Base-by-base conservation (phyloP, 2,113 vertebrate genomes). In the Pheucticus melanocephalus region DNA sequence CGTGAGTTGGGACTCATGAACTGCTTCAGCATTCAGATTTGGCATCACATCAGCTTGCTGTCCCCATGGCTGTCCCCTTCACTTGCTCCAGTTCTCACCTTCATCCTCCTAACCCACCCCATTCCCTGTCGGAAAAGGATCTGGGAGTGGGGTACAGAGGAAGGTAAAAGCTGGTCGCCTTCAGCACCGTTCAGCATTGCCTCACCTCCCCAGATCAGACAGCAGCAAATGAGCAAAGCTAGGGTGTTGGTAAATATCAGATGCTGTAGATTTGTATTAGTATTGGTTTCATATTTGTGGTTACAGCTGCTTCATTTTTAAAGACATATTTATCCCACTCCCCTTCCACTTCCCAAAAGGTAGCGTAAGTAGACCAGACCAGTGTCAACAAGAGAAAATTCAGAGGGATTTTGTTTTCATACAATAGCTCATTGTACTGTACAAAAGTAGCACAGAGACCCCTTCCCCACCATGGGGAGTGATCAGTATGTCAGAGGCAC, bases 1-100 rank as follows among this genome's bases (percentile, higher is more conserved):
- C 9, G 98, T 98, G 97, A 98, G 97, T 96, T 99, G 99, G 99
- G 99, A 99, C 97, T 99, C 99, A 95, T 99, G 99, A 99, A 97
- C 88, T 89, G 88, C 96, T 93, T 86, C 95, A 60, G 68, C 72
- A 72, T 94, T 97, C 97, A 96, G 95, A 98, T 96, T 95, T 95
- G 97, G 96, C 92, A 92, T 92, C 97, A 90, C 94, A 96, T 91
- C 91, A 54, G 95, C 93, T 92, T 97, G 86, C 89, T 65, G 82
- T 91, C 90, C 96, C 89, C 88, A 91, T 94, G 73, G 81, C 92
- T 83, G 89, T 83, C 94, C 92, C 91, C 33, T 89, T 96, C 91
- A 85, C 84, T 87, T 66, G 47, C 61, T 94, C 89, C 93, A 88
- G 78, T 84, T 82, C 96, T 92, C 92, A 90, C 94, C 83, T 90